These are phyloP conservation scores for Cuniculus paca DNA, from an alignment of 2,797 vertebrate genomes.

Conservation along the genomic window DNA sequence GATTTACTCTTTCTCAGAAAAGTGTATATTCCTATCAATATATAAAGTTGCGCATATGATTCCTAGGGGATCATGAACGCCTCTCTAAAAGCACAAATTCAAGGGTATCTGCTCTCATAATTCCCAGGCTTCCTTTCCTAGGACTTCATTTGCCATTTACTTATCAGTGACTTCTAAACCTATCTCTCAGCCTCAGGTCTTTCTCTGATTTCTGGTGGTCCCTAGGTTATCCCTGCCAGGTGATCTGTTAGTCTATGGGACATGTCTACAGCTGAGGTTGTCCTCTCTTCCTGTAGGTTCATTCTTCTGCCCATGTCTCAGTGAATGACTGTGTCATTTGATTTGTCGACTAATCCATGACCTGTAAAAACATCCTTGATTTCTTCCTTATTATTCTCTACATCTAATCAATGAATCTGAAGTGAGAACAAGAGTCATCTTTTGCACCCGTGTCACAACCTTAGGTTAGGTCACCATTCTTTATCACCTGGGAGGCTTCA, in stretches of 20 bases:
- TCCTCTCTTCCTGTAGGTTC: neutral
- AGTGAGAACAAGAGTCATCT: neutral
- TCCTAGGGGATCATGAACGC: neutral
- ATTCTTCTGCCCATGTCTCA: neutral
- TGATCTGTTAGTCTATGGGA: neutral
- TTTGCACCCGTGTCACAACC: neutral
- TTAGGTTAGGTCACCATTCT: neutral
- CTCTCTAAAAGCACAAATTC: neutral
- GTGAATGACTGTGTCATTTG: neutral
- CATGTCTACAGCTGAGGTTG: neutral
- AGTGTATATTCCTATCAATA: neutral
- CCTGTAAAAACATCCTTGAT: neutral
- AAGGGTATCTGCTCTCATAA: neutral
- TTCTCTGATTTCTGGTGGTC: neutral
- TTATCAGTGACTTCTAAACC: neutral
- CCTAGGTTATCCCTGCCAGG: neutral
- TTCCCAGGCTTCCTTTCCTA: neutral
- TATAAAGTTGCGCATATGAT: neutral
- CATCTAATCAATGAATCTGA: neutral
- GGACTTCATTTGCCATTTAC: neutral
- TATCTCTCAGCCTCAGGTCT: neutral
- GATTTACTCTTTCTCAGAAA: constrained; percentile 41
- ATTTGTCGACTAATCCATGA: neutral
- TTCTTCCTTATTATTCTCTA: neutral
- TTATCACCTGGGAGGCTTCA: neutral